Conservation (phyloP, 2,113 vertebrate species). For the Plotosus lineatus region DNA sequence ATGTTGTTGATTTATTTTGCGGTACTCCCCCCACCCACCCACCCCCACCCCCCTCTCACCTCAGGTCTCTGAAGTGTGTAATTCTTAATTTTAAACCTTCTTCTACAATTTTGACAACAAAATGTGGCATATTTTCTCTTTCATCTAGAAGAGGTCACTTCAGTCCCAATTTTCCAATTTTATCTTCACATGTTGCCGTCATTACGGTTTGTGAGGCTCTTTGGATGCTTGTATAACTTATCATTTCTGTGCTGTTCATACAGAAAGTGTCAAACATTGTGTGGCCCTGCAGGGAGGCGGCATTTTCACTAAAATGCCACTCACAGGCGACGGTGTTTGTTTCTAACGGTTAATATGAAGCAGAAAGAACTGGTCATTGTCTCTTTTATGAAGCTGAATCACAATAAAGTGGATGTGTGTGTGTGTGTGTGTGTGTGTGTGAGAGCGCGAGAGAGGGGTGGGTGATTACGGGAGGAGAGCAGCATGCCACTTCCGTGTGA, state of each 20-base stretch:
- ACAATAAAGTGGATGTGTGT: constrained; percentile 27
- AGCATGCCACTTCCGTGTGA: constrained; percentile 36
- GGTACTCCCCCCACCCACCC: background rate
- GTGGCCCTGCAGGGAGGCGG: background rate
- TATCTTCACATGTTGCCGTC: background rate
- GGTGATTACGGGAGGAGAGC: constrained; percentile 24
- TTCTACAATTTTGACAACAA: background rate
- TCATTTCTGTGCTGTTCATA: background rate
- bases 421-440: background rate
- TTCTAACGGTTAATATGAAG: background rate
- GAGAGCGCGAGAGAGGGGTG: background rate
- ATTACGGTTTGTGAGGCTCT: background rate
- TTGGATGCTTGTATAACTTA: background rate
- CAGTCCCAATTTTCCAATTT: background rate
- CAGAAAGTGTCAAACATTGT: background rate
- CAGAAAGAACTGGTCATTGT: constrained; percentile 4
- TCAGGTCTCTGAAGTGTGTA: too few species aligned
- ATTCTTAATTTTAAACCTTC: too few species aligned
- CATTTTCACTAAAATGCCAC: constrained; percentile 5
- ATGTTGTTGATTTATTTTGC: background rate
- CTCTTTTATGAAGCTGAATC: constrained; percentile 19
- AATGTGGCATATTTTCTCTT: background rate
- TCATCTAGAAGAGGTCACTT: background rate
- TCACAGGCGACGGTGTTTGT: background rate
- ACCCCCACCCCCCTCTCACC: too few species aligned